A percentile compares a stretch with the other conserved stretches of the same genome.
Conservation (phyloP, 37 sponge, comb jelly and placozoan species). For the Amphimedon queenslandica region DNA sequence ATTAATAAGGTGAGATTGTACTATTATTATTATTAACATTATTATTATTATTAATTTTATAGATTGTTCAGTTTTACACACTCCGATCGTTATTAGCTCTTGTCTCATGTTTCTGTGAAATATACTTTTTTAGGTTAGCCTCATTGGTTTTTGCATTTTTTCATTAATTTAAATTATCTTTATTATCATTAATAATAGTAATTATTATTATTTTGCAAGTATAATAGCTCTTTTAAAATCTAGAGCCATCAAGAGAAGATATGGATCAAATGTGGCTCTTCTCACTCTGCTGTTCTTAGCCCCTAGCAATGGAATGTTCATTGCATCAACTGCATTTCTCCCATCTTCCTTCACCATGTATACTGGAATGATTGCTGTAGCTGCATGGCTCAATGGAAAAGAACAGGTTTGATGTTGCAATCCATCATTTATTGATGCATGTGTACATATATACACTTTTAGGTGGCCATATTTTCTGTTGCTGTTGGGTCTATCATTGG, state of each 20-base stretch:
- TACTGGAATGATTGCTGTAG: slow-evolving; percentile 72
- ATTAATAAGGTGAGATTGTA: slow-evolving; percentile 38
- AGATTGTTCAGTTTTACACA: neutral
- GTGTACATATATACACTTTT: neutral
- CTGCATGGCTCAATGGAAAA: slow-evolving; percentile 71
- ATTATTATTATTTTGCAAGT: neutral
- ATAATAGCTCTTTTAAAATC: neutral
- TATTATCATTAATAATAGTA: neutral
- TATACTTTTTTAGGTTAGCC: slow-evolving; percentile 85
- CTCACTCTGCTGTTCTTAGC: slow-evolving; percentile 55
- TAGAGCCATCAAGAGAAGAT: slow-evolving; percentile 54
- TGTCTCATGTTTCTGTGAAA: slow-evolving; percentile 68
- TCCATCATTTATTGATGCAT: neutral
- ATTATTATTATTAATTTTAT: neutral
- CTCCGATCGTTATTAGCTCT: slow-evolving; percentile 63
- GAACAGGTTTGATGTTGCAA: slow-evolving; percentile 27
- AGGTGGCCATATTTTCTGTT: slow-evolving; percentile 80
- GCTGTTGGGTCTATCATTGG: slow-evolving; percentile 79
- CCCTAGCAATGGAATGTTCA: slow-evolving; percentile 91
- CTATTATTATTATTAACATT: neutral
- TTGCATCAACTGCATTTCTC: slow-evolving; percentile 82
- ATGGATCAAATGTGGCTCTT: slow-evolving; percentile 54
- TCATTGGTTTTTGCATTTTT: neutral
- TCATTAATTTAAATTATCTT: neutral
- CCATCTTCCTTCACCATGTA: slow-evolving; percentile 94